Base-by-base conservation (phyloP, 2,113 vertebrate species). In the Hypanus sabinus region DNA sequence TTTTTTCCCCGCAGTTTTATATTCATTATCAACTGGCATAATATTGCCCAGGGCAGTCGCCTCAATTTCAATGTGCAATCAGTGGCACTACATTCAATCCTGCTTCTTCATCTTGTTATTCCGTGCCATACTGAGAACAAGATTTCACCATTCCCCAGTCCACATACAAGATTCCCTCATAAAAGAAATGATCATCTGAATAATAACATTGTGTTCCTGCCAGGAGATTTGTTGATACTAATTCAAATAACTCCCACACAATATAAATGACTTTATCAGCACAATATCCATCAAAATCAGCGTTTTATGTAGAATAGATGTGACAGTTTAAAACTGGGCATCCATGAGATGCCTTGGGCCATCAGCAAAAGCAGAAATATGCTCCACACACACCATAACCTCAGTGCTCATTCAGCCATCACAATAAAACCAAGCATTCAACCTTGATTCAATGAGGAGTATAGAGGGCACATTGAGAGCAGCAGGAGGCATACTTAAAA, bases 101-200 rank as follows among this genome's bases (percentile, higher is more conserved):
- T 36, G 22, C 90, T 14, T 36, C 70, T 93, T 62, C 33, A 71
- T 88, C 27, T 18, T 65, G 57, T 88, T 11, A 11, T 5, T 88
- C 12, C 60, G 16, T 16, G 4, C 83, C 83, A 6, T n/a, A 65
- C 85, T 68, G 85, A 65, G 30, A 65, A 33, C 46, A 27, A 24
- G 55, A 12, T 70, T 46, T 92, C 36, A 5, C 65, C 18, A 70
- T 46, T 46, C 71, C 24, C 20, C 38, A 71, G 3, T 36, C 65
- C 68, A 36, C 18, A 36, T 38, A 20, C 68, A 14, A 9, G 16
- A 55, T 73, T 36, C 36, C 5, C 7, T 38, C 11, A 91, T 18
- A 91, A 91, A 36, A 55, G 91, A 73, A 93, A 30, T 73, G 91
- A 73, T 73, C 73, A 90, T 33, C 60, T 36, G n/a, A 20, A 46